Evolutionary conservation across 2,888 invertebrate species (phyloP), one percentile per base, ranked within the genome.

Genomic region (Argyresthia goedartella): DNA sequence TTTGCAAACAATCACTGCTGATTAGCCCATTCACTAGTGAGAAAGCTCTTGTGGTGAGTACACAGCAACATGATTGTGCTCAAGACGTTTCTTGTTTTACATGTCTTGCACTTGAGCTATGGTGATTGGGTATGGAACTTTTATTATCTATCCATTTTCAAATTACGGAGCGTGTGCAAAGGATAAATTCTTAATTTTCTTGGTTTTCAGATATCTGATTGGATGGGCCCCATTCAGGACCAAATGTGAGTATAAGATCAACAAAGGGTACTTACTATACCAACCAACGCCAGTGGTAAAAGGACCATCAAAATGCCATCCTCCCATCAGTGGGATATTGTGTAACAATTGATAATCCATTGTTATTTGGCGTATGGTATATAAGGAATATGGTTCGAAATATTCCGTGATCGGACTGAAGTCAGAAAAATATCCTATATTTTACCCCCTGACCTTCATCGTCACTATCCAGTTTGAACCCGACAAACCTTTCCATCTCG

Each of bases 161-260:
- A 50, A 11, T 33, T 48, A n/a, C 13, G 15, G 14, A 16, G 10
- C 1, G 44, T 16, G 1, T 44, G 10, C 9, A 15, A 15, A 15
- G 4, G 7, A 10, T 16, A 44, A 16, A n/a, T 15, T 16, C 14
- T 15, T 44, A 10, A 15, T 25, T 25, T 25, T 25, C 6, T 44
- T 44, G 13, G 44, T 57, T 54, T 6, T 51, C 57, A 81, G 80
- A 62, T 69, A 10, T 66, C 75, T 2, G 80, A 81, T 57, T 81
- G 81, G 81, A 71, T 81, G 73, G 51, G 62, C 0, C 82, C 80
- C 8, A 57, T 82, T 15, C 71, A 74, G 60, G 68, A 73, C 53
- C 68, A 77, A 58, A 59, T 72, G 80, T 81, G 65, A 79, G 81
- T 78, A 49, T 6, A 25, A 25, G 25, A 25, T 4, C 25, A 6